A percentile compares a stretch with the other conserved stretches of the same genome.
Conservation (phyloP, 2,888 invertebrate species). For the Rapana venosa region DNA sequence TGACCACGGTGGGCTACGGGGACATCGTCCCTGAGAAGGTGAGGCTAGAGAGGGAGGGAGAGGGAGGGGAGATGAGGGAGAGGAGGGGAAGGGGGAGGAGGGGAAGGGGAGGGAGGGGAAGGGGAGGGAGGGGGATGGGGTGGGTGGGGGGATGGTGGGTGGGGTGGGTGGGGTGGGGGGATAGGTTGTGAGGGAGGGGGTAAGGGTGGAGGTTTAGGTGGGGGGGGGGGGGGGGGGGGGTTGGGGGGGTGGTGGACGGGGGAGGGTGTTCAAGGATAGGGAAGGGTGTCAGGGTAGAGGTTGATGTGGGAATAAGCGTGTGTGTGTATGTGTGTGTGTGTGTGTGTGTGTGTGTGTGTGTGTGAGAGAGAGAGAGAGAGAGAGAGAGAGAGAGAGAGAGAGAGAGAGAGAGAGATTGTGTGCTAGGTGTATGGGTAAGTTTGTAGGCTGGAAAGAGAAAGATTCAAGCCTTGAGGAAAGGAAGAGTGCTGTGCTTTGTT, state of each 20-base stretch:
- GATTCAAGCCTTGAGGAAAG: background rate
- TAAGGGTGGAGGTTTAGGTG: too few species aligned
- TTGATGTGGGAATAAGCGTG: background rate
- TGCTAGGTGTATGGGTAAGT: background rate
- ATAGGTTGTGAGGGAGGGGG: background rate
- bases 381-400: background rate
- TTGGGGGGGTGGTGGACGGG: too few species aligned
- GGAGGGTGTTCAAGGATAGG: too few species aligned
- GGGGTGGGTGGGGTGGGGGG: background rate
- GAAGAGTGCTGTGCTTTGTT: background rate
- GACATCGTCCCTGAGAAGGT: conserved; percentile 44
- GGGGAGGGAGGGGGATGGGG: background rate
- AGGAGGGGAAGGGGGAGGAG: too few species aligned
- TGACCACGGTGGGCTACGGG: conserved; percentile 50
- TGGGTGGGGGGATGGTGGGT: background rate
- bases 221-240: too few species aligned
- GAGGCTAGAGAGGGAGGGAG: background rate
- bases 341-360: background rate
- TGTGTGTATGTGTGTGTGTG: background rate
- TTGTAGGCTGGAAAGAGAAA: background rate
- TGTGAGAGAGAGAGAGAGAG: background rate
- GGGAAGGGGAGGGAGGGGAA: background rate
- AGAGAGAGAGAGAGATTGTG: background rate
- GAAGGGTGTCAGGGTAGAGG: too few species aligned
- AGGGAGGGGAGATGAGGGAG: background rate